phyloP scores from a whole-genome alignment of 35 echinoderm and acorn worm genomes.

The Lytechinus variegatus region DNA sequence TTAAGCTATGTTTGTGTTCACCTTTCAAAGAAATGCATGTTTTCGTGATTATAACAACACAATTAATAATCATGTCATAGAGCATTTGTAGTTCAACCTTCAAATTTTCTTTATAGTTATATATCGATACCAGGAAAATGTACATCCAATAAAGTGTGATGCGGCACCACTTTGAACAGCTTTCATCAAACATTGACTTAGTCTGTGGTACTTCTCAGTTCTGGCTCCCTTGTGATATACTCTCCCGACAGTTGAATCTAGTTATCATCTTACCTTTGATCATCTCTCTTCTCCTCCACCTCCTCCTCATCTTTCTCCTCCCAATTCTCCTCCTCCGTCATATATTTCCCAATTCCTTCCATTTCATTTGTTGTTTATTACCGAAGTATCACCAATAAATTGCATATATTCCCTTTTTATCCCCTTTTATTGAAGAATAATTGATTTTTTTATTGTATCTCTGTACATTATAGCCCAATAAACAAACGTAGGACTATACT shows the following conservation, averaged over 20 bases:
- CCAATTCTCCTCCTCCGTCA: not conserved
- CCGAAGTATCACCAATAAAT: no score
- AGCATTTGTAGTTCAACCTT: not conserved
- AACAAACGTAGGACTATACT: no score
- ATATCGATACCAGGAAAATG: not conserved
- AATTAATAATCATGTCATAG: no score
- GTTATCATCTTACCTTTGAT: not conserved
- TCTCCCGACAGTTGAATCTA: not conserved
- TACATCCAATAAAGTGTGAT: not conserved
- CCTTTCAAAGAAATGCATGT: no score
- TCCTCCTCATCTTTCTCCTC: not conserved
- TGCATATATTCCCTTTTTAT: not conserved
- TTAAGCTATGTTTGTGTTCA: no score
- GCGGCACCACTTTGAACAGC: not conserved
- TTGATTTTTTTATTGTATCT: not conserved
- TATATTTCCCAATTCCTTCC: not conserved
- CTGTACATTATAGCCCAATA: not conserved
- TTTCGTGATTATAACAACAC: no score
- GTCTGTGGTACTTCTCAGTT: not conserved
- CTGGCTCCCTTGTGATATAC: not conserved
- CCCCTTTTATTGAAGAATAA: not conserved
- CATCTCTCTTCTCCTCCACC: not conserved
- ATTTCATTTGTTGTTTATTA: not conserved
- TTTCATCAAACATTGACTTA: not conserved
- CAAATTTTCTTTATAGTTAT: not conserved